Evolutionary conservation across 2,113 vertebrate genomes (phyloP), one percentile per base, ranked within the genome.

Genomic region (Salvelinus fontinalis): DNA sequence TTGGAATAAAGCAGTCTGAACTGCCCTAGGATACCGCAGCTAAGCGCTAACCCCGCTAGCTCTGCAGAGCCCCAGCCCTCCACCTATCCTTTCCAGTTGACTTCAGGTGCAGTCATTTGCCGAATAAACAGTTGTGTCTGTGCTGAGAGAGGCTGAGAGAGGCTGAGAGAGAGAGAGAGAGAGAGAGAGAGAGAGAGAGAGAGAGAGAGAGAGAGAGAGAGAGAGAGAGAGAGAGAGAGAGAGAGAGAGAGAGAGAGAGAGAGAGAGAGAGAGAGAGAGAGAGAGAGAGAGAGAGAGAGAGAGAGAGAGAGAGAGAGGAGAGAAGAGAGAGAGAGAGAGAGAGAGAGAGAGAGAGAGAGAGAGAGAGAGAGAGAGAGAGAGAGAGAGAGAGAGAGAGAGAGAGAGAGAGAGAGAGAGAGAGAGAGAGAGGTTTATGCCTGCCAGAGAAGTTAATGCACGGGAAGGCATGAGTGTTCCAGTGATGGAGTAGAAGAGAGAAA

Each of bases 101-200:
- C 84, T 92, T 91, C 84, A 86, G 86, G 84, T 89, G 86, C 89
- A 91, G 81, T 88, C 83, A 85, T 87, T 92, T 86, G 85, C 85
- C 77, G 86, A 84, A 64, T 83, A 78, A 91, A 87, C 78, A 78
- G 79, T 77, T 78, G 81, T 82, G 81, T 79, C 81, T 79, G 67
- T 66, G 54, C 39, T 57, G 29, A 31, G 31, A 49, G 9, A 24
- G n/a, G n/a, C n/a, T n/a, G 24, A 24, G 24, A 1, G 1, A 24
- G n/a, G n/a, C n/a, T n/a, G n/a, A 16, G 11, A 1, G 49, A 51
- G 49, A 16, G 3, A 4, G 1, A 5, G 0, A 31, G 71, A 80
- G 80, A 84, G 2, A 80, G 69, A 75, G 12, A 49, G 13, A 75
- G 84, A 81, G 71, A 9, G 13, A 49, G 8, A 49, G 48, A 34